Percentiles rank a stretch among this genome's conserved stretches.
Evolutionary conservation across 2,113 vertebrate genomes (phyloP).

Genomic region (Psammodynastes pulverulentus): DNA sequence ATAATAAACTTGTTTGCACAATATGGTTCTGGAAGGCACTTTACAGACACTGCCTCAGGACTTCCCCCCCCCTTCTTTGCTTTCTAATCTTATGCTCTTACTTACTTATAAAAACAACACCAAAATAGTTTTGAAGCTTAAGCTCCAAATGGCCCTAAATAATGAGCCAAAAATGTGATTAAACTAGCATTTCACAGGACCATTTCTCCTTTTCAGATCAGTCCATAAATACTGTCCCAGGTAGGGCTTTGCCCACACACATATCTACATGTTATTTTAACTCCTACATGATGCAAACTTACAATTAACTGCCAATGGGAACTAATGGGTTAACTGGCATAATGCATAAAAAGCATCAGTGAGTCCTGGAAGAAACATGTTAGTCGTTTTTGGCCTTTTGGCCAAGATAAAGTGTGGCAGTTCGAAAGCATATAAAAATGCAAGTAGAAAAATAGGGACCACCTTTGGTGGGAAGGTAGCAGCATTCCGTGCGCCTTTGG

Average conservation of each 20-base stretch:
- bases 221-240: conserved; percentile 10
- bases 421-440: no score
- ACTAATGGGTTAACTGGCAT: not conserved
- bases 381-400: not conserved
- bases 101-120: not conserved
- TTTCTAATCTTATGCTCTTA: not conserved
- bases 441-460: no score
- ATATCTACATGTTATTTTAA: not conserved
- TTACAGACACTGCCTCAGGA: not conserved
- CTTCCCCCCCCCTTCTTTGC: not conserved
- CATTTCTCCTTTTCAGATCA: not conserved
- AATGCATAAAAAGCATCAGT: not conserved
- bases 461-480: no score
- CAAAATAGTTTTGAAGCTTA: not conserved
- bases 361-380: not conserved
- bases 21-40: not conserved
- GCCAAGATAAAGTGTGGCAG: not conserved
- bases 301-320: not conserved
- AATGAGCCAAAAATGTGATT: not conserved
- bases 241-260: not conserved
- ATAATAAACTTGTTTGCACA: not conserved
- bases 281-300: not conserved
- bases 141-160: not conserved
- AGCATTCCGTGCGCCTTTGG: no score
- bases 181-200: conserved; percentile 6